phyloP scores from a whole-genome alignment of 2,113 vertebrate species.

The Oryzias celebensis region DNA sequence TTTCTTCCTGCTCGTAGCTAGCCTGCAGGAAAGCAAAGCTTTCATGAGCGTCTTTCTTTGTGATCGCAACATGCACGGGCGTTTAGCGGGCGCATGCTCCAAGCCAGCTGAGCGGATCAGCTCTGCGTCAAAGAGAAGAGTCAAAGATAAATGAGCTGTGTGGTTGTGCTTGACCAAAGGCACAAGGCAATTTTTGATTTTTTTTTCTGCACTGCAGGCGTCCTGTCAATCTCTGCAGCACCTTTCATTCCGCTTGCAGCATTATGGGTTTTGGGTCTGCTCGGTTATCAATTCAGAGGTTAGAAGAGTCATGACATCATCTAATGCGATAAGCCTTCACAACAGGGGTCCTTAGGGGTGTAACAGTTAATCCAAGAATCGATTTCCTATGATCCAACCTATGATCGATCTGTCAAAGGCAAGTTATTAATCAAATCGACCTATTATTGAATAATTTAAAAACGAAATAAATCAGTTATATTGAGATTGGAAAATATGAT shows the following conservation, averaged over 20 bases:
- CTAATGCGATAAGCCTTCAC: background rate
- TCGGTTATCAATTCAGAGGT: slow-evolving; percentile 3
- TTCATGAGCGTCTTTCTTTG: background rate
- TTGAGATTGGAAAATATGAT: too few species aligned
- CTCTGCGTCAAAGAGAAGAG: slow-evolving; percentile 69
- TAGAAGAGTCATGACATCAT: background rate
- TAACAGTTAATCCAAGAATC: too few species aligned
- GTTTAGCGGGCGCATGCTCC: slow-evolving; percentile 5
- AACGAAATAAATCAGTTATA: too few species aligned
- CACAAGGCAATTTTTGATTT: slow-evolving; percentile 39
- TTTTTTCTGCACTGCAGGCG: slow-evolving; percentile 58
- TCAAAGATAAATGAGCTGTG: slow-evolving; percentile 70
- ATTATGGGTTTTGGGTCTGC: slow-evolving; percentile 38
- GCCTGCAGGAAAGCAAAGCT: background rate
- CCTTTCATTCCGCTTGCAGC: slow-evolving; percentile 28
- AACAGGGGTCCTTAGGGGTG: too few species aligned
- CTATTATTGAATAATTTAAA: too few species aligned
- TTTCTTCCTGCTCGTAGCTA: slow-evolving; percentile 10
- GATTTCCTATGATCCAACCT: too few species aligned
- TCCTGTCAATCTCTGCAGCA: slow-evolving; percentile 54
- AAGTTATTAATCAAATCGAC: too few species aligned
- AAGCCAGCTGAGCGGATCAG: slow-evolving; percentile 65
- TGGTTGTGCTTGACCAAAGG: slow-evolving; percentile 44
- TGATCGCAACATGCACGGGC: background rate
- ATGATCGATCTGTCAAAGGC: too few species aligned